Base-by-base conservation (phyloP, 2,797 vertebrate genomes). In the Heliangelus exortis region DNA sequence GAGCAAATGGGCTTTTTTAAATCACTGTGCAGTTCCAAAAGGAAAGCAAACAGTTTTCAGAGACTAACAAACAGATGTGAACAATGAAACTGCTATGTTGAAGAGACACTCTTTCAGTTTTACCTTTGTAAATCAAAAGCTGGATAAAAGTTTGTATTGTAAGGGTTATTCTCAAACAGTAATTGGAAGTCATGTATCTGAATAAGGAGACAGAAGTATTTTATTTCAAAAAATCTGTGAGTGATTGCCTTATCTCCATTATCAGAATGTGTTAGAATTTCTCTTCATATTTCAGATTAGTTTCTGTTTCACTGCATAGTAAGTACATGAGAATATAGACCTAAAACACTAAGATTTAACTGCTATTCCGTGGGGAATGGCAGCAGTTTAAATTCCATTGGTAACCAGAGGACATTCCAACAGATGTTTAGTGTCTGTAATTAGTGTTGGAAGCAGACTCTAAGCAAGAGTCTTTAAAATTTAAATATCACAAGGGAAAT, bases 401-500 rank as follows among this genome's bases (percentile, higher is more conserved):
- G 50, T 68, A 95, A 96, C 47, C 31, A 91, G 72, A 96, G 82
- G 96, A 96, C 69, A 89, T 83, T 93, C 41, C 3, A 50, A 54
- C 86, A 92, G 66, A 92, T 95, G 86, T 48, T 94, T 87, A 91
- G 58, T 77, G 47, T 80, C 93, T 95, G 65, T 94, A 94, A 94
- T 97, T 95, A 96, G 78, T 81, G 71, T 69, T 34, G 39, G 90
- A 88, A 96, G 59, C 34, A 95, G 55, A 92, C 76, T 95, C 66
- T 57, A 65, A 95, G 71, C 71, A 91, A 66, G 78, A 69, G 48
- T 84, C 53, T 95, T 94, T 89, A 95, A 95, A 94, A 71, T 86
- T 95, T 87, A 94, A 97, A 61, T 93, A 79, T 93, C 96, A 89
- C 81, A 84, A 80, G 89, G 94, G 92, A 96, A 93, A 87, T 43